Base-by-base conservation (phyloP, 2,113 vertebrate genomes). In the Shinisaurus crocodilurus region DNA sequence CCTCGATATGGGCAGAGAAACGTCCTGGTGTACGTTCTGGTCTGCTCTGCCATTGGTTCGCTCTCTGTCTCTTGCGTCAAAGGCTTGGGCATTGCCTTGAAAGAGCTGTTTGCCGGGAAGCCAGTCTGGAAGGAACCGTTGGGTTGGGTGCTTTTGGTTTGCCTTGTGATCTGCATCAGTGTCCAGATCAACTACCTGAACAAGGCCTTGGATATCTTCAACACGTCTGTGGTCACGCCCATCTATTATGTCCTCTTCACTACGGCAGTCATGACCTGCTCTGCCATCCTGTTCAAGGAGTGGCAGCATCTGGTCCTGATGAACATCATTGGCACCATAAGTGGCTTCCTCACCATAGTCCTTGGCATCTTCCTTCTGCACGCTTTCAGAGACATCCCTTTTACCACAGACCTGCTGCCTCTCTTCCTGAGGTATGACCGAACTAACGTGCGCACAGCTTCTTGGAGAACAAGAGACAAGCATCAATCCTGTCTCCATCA, bases 161-260 rank as follows among this genome's bases (percentile, higher is more conserved):
- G 97, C 95, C 96, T 98, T 91, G 94, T 97, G 88, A 88, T 97
- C 91, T 98, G 98, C 80, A 84, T 98, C 96, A 98, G 96, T 37
- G 18, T 97, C 92, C 98, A 98, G 93, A 98, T 98, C 91, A 98
- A 97, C 94, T 98, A 98, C 81, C 96, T 98, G 91, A 98, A 98
- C 96, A 98, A 98, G 95, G 98, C 97, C 74, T 96, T 98, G 87
- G 98, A 98, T 95, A 98, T 98, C 90, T 98, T 97, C 94, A 98
- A 96, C 94, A 98, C 97, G 0, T 98, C 97, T 0, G 93, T 98
- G 70, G 96, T 98, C 90, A 98, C 97, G 0, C 97, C 98, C 3
- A 94, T 98, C 89, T 98, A 98, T 93, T 98, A 98, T 0, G 98
- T 98, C 92, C 97, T 98, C 93, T 98, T 98, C 95, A 98, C 97